Evolutionary conservation across 2,888 invertebrate species (phyloP), one percentile per base, ranked within the genome.

Genomic region (Tholera decimalis): DNA sequence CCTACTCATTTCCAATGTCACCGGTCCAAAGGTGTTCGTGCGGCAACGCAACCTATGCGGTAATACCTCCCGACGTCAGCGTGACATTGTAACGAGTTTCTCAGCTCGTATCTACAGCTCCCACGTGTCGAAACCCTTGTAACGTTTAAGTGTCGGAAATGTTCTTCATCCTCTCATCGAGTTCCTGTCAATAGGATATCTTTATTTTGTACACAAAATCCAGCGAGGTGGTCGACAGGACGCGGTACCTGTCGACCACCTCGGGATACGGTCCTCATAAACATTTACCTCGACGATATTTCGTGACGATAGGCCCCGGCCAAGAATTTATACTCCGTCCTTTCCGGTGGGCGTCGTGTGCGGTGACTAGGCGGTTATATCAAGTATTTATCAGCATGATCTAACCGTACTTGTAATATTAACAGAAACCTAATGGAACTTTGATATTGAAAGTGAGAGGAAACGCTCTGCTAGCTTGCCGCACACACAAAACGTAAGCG

Each of bases 1-100:
- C 28, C 64, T 55, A 44, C n/a, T n/a, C n/a, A n/a, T n/a, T 59
- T 22, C 55, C 78, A 65, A 72, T 77, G 78, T 77, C 78, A 72
- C 49, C 26, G 55, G 28, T 54, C 49, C 46, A 41, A 75, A 59
- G 59, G 77, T 72, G 65, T 54, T 49, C 59, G 35, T 55, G 62
- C 56, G 35, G 28, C 44, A 46, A 68, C 41, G 41, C 51, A 59
- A 53, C 41, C 44, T 65, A 73, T 60, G 59, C 78, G 44, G 73
- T 72, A 77, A 74, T 56, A 60, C 39, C 41, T 47, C 28, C 66
- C 72, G 49, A 53, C 55, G 24, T n/a, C 28, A 20, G 22, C 30
- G 33, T 49, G 73, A 57, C 53, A 77, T 77, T 77, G 73, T 64
- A 64, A 70, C 55, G 20, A 64, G 57, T 70, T 57, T 50, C 49